A percentile compares a stretch with the other conserved stretches of the same genome.
Evolutionary conservation across 2,797 vertebrate genomes (phyloP).

Genomic region (Pipistrellus pygmaeus): DNA sequence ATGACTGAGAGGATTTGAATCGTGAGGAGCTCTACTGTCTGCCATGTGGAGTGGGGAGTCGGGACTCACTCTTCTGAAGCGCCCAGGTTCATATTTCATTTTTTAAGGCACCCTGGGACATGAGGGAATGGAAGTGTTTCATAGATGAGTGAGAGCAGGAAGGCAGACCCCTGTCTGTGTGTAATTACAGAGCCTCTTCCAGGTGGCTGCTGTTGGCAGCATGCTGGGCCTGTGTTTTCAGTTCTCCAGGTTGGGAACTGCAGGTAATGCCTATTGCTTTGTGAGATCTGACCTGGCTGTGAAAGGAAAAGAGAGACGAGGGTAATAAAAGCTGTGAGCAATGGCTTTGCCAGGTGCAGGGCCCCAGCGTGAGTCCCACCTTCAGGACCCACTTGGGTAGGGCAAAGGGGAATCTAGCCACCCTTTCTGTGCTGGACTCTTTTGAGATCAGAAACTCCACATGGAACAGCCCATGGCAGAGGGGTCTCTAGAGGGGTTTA

Average conservation of each 20-base stretch:
- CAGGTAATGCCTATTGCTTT: constrained; percentile 34
- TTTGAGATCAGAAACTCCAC: background rate
- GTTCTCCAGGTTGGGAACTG: constrained; percentile 48
- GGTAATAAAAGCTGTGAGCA: background rate
- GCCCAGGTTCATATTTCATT: constrained; percentile 40
- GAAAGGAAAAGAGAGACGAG: constrained; percentile 49
- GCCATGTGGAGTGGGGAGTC: background rate
- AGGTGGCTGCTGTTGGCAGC: constrained; percentile 45
- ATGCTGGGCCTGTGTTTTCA: background rate
- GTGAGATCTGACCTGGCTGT: constrained; percentile 48
- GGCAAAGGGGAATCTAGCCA: background rate
- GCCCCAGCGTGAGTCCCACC: background rate
- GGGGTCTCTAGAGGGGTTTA: background rate
- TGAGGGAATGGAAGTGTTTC: constrained; percentile 2
- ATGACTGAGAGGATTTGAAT: constrained; percentile 29
- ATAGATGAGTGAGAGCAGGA: constrained; percentile 1
- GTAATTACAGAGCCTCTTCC: constrained; percentile 40
- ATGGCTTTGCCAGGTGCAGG: background rate
- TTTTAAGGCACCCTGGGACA: constrained; percentile 58
- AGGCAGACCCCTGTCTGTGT: background rate
- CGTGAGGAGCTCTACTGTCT: background rate
- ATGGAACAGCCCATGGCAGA: background rate
- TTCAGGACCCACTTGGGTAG: background rate
- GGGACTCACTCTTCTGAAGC: constrained; percentile 43
- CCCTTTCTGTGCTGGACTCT: background rate